phyloP scores from a whole-genome alignment of 2,888 invertebrate species.

The Cosmia pyralina region DNA sequence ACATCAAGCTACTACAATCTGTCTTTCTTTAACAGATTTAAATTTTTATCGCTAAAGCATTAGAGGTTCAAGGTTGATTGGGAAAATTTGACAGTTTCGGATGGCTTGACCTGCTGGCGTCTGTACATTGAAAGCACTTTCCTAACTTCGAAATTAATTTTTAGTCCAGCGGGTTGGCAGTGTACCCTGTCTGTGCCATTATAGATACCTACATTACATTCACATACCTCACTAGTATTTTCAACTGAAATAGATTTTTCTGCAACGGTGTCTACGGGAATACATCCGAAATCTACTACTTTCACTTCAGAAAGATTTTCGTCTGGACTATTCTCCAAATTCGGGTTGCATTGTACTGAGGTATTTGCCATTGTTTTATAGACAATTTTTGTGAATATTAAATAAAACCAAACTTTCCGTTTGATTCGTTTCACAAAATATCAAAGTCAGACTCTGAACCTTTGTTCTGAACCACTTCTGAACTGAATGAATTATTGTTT shows the following conservation, averaged over 20 bases:
- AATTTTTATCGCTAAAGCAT: no score
- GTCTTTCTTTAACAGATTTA: no score
- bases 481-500: neutral
- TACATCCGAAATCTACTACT: conserved; percentile 81
- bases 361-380: conserved; percentile 9
- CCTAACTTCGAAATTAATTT: neutral
- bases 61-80: no score
- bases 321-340: conserved; percentile 71
- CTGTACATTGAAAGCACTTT: neutral
- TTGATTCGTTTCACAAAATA: neutral
- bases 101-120: no score
- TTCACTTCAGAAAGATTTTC: conserved; percentile 73
- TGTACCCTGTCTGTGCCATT: neutral
- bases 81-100: no score
- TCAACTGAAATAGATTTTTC: conserved; percentile 77
- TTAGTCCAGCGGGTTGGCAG: neutral
- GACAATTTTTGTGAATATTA: neutral
- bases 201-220: neutral
- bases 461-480: no score
- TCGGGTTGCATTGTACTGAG: conserved; percentile 18
- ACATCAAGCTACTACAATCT: no score
- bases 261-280: conserved; percentile 78
- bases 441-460: neutral
- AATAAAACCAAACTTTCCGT: neutral
- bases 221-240: conserved; percentile 77